Evolutionary conservation across 2,113 vertebrate genomes (phyloP), one percentile per base, ranked within the genome.

Genomic region (Grammomys dolichurus): DNA sequence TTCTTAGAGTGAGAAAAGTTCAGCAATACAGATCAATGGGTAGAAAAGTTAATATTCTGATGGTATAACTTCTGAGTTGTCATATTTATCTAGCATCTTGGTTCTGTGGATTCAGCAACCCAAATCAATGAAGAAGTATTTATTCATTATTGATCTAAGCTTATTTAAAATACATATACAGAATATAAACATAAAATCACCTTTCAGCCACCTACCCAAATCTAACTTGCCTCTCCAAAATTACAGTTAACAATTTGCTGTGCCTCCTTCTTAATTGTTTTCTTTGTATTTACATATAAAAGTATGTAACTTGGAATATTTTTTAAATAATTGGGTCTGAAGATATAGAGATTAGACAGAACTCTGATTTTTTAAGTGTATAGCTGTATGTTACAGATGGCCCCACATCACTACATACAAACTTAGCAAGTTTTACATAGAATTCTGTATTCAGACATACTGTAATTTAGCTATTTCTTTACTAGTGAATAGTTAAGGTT

Each of bases 1-100:
- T 84, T 94, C 94, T 91, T 90, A 87, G 81, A 40, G 13, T 81
- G 73, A 93, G 96, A 94, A 91, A 80, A 82, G 63, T 67, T 58
- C 54, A 90, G 12, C 81, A 78, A 85, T 87, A 58, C 56, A 94
- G 46, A 85, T 85, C 58, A 77, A 31, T 65, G 20, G 70, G 24
- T 90, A 46, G 73, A 93, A 95, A 92, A 67, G 24, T 75, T 76
- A 56, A 93, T 76, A 36, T 87, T 93, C 24, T 75, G 73, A 96
- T 93, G 28, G 89, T 1, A 22, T 13, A 80, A 85, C 26, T 81
- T 58, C 26, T 75, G 28, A 94, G 73, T 85, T 93, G 76, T 40
- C 22, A 33, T 72, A 73, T 81, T 76, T 54, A 77, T 36, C 13
- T 89, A 65, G 5, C 8, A 91, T 70, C 56, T 43, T n/a, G 4